phyloP scores from a whole-genome alignment of 2,888 invertebrate genomes.

The Drosophila kuntzei region DNA sequence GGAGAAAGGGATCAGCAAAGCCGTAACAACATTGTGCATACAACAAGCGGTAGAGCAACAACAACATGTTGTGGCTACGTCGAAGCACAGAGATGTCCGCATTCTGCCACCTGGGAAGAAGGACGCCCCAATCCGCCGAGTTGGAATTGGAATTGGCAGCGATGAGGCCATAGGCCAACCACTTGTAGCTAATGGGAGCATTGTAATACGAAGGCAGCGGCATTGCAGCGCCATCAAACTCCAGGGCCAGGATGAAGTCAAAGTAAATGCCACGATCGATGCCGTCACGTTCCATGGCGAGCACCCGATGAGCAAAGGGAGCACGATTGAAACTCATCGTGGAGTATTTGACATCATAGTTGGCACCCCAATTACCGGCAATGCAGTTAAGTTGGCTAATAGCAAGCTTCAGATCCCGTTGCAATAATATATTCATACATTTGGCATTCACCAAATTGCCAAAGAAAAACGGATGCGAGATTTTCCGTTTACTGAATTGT shows the following conservation, averaged over 20 bases:
- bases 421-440: constrained; percentile 41
- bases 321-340: constrained; percentile 2
- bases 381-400: background rate
- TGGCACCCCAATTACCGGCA: background rate
- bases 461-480: constrained; percentile 48
- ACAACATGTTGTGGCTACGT: constrained; percentile 25
- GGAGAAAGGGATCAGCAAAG: constrained; percentile 31
- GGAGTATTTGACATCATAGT: constrained; percentile 40
- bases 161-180: constrained; percentile 54
- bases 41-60: constrained; percentile 41
- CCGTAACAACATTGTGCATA: constrained; percentile 31
- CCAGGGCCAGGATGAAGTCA: constrained; percentile 58
- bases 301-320: constrained; percentile 53
- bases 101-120: constrained; percentile 53
- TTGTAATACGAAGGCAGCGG: constrained; percentile 44
- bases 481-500: constrained; percentile 7
- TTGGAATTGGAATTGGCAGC: background rate
- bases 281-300: constrained; percentile 10
- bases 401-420: constrained; percentile 31
- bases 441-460: constrained; percentile 43
- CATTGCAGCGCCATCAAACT: constrained; percentile 38
- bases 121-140: constrained; percentile 45
- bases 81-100: background rate
- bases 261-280: constrained; percentile 34
- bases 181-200: constrained; percentile 34